phyloP scores from a whole-genome alignment of 2,797 vertebrate genomes.

The Falco columbarius region DNA sequence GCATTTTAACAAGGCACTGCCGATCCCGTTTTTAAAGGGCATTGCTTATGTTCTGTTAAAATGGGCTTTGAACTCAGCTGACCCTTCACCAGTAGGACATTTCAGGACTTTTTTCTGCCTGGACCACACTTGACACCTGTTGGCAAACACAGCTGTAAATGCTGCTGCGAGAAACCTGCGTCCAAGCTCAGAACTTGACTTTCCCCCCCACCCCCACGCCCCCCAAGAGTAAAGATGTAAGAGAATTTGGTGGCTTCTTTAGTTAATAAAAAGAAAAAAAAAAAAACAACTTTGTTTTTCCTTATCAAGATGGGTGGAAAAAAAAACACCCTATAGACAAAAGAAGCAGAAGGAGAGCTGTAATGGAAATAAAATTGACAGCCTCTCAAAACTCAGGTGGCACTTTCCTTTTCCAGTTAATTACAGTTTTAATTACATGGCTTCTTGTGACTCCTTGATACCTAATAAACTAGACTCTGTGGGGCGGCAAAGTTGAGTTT shows the following conservation, averaged over 20 bases:
- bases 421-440: slow-evolving; percentile 86
- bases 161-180: neutral
- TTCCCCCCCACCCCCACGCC: too few species aligned
- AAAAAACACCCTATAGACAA: slow-evolving; percentile 34
- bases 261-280: neutral
- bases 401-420: slow-evolving; percentile 85
- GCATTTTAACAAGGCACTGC: neutral
- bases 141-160: slow-evolving; percentile 15
- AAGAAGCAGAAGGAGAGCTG: slow-evolving; percentile 79
- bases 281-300: neutral
- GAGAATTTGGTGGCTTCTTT: neutral
- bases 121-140: slow-evolving; percentile 40
- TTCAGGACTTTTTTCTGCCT: neutral
- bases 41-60: slow-evolving; percentile 14
- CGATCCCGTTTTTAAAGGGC: neutral
- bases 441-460: slow-evolving; percentile 87
- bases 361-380: slow-evolving; percentile 86
- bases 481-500: slow-evolving; percentile 83
- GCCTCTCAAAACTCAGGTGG: slow-evolving; percentile 86
- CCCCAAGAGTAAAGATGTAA: neutral
- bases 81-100: neutral
- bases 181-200: neutral
- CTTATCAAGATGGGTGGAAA: slow-evolving; percentile 19
- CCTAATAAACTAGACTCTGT: slow-evolving; percentile 86
- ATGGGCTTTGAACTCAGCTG: slow-evolving; percentile 1